These are phyloP conservation scores for Danaus plexippus DNA, from an alignment of 1,140 invertebrate genomes.

Conservation along the genomic window DNA sequence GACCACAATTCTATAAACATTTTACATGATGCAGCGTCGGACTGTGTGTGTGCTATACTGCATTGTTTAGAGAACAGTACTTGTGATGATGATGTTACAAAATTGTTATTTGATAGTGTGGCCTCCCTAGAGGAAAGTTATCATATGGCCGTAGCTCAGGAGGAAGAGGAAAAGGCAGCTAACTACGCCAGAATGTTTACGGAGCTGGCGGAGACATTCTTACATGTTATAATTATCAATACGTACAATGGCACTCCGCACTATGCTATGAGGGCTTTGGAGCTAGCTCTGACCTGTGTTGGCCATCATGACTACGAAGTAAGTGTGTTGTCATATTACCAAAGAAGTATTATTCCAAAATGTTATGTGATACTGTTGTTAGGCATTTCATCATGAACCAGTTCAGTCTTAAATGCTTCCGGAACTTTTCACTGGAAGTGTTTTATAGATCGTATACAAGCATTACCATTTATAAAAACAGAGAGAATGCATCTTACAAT, in stretches of 20 bases:
- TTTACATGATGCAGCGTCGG: slow-evolving; percentile 91
- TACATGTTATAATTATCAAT: slow-evolving; percentile 84
- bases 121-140: slow-evolving; percentile 88
- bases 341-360: background rate
- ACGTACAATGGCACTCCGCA: slow-evolving; percentile 74
- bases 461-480: background rate
- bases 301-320: slow-evolving; percentile 98
- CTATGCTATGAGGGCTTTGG: slow-evolving; percentile 89
- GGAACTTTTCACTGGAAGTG: no score
- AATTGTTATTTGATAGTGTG: slow-evolving; percentile 86
- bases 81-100: slow-evolving; percentile 77
- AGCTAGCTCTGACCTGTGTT: slow-evolving; percentile 92
- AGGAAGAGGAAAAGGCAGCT: slow-evolving; percentile 91
- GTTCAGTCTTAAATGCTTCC: background rate
- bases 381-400: background rate
- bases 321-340: slow-evolving; percentile 10
- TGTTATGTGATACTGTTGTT: no score
- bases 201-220: slow-evolving; percentile 92
- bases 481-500: background rate
- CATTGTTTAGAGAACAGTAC: slow-evolving; percentile 84
- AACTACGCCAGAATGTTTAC: slow-evolving; percentile 97
- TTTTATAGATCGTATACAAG: no score
- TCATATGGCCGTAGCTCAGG: slow-evolving; percentile 91
- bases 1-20: slow-evolving; percentile 76
- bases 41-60: slow-evolving; percentile 90